Conservation (phyloP, 2,113 vertebrate genomes). For the Tapirus terrestris region DNA sequence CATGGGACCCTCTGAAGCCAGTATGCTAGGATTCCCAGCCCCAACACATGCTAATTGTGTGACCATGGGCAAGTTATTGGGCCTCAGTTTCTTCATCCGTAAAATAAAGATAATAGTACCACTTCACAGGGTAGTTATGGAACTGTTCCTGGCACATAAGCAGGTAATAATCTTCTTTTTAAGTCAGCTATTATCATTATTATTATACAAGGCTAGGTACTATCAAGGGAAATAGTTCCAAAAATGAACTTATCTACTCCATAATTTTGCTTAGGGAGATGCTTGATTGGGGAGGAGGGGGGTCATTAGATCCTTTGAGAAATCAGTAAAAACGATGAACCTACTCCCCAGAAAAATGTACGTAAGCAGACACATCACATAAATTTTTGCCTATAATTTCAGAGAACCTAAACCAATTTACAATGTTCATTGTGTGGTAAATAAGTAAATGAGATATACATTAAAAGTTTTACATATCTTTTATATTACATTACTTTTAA, state of each 20-base stretch:
- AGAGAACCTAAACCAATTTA: constrained; percentile 32
- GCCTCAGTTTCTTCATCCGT: neutral
- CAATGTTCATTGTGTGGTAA: neutral
- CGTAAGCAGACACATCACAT: neutral
- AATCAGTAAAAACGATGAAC: neutral
- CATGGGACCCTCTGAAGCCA: neutral
- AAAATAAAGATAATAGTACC: neutral
- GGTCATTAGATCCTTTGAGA: constrained; percentile 15
- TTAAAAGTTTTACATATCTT: neutral
- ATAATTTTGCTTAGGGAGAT: constrained; percentile 19
- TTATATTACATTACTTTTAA: neutral
- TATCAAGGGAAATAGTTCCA: neutral
- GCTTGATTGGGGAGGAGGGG: neutral
- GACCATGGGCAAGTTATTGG: neutral
- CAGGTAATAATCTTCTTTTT: neutral
- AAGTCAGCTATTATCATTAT: neutral
- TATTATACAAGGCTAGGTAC: neutral
- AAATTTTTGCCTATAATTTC: constrained; percentile 4
- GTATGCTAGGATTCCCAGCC: neutral
- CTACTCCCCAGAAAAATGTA: neutral
- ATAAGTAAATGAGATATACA: neutral
- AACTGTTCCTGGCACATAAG: neutral
- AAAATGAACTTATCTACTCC: neutral
- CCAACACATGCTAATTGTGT: neutral
- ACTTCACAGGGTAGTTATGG: neutral